Base-by-base conservation (phyloP, 2,113 vertebrate species). In the Oreochromis tanganicae region DNA sequence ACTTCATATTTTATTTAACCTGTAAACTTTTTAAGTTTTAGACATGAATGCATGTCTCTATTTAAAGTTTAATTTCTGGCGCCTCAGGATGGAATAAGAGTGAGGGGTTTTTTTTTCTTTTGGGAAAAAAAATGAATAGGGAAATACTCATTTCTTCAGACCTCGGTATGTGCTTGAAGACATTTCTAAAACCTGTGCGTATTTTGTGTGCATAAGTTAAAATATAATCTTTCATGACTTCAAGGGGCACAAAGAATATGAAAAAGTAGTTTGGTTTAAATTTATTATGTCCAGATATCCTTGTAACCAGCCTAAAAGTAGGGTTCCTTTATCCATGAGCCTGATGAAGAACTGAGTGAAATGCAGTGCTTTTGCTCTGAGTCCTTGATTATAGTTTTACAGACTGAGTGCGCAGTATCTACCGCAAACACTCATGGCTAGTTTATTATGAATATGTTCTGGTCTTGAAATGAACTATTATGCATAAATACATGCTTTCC, bases 371-470 rank as follows among this genome's bases (percentile, higher is more conserved):
- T 73, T 73, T 48, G 41, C 43, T 32, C 46, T 52, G 27, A 78
- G 73, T 52, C 46, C 46, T 78, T 78, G 73, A 78, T 78, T 78
- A 78, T 78, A 52, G 11, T 52, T 52, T 78, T 50, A 52, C 27
- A 32, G 46, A 19, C 71, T 50, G 71, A 48, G 71, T 46, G 38
- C 2, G 2, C 38, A 27, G 68, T 32, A 50, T 78, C 71, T 32
- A 78, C 71, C 10, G 0, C 46, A 78, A 75, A 50, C 16, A 19
- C 43, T 50, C 16, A 27, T 32, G 14, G 27, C 46, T 78, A 78
- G 46, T 78, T 75, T 75, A 78, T 52, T 78, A 52, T 78, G 10
- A 78, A 78, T 78, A 78, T 78, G 46, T 32, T 12, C 27, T 78
- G 43, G 27, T 50, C 24, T 48, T 78, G 73, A 78, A 50, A 78